Conservation (phyloP, 2,888 invertebrate species). For the Atrina japonica region DNA sequence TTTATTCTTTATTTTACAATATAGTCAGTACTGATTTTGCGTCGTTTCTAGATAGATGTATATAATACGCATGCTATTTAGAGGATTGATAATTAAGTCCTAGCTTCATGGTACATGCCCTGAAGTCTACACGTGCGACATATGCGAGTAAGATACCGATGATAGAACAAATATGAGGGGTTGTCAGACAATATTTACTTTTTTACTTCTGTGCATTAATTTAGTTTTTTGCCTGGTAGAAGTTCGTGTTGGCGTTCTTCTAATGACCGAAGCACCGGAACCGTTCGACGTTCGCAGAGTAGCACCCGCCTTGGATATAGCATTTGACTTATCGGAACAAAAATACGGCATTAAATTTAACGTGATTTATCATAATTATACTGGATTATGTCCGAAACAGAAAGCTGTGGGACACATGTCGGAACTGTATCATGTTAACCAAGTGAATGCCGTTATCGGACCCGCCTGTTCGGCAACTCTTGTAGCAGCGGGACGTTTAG, state of each 20-base stretch:
- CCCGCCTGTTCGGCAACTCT: conserved; percentile 61
- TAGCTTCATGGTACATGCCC: no score
- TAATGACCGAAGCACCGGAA: conserved; percentile 59
- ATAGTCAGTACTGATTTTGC: no score
- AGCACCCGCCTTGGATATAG: conserved; percentile 57
- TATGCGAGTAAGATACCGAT: no score
- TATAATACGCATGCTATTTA: no score
- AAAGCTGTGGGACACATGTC: conserved; percentile 55
- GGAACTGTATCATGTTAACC: conserved; percentile 52
- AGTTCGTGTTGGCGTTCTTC: conserved; percentile 57
- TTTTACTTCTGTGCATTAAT: no score
- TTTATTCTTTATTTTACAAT: no score
- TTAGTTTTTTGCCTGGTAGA: neutral
- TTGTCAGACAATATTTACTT: no score
- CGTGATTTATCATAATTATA: conserved; percentile 47
- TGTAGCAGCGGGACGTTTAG: conserved; percentile 54
- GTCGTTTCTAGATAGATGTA: no score
- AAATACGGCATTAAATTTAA: conserved; percentile 48
- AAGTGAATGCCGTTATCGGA: conserved; percentile 56
- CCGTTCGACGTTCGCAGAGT: conserved; percentile 58
- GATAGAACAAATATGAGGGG: no score
- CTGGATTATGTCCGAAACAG: conserved; percentile 60
- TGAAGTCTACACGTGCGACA: no score
- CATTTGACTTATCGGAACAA: conserved; percentile 44
- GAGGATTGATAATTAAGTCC: no score